These are phyloP conservation scores for Istiophorus platypterus DNA, from an alignment of 2,113 vertebrate species.

Conservation along the genomic window DNA sequence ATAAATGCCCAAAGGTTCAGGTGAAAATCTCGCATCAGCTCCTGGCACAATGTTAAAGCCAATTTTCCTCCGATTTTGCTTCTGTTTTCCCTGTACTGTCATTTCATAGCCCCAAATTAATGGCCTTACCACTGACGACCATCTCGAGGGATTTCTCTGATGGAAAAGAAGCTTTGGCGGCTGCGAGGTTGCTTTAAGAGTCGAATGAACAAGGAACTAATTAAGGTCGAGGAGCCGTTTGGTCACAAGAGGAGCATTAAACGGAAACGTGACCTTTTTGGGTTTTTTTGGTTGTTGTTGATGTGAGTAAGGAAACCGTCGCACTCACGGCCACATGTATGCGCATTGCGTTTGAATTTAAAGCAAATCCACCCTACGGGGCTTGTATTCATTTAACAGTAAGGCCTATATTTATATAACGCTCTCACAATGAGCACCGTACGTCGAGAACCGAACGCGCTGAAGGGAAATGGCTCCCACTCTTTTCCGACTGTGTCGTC, in stretches of 20 bases:
- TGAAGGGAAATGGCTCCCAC: slow-evolving; percentile 6
- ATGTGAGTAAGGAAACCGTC: background rate
- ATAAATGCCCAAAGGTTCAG: no score
- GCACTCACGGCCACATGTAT: background rate
- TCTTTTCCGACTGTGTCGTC: background rate
- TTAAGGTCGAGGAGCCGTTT: background rate
- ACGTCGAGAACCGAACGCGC: background rate
- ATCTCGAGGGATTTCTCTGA: no score
- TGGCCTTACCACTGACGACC: no score
- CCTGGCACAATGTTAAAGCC: no score
- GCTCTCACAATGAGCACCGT: background rate
- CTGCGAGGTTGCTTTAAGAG: no score
- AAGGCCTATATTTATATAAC: background rate
- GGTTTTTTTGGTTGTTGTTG: no score
- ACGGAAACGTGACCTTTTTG: background rate
- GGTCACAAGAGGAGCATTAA: background rate
- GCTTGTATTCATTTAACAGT: slow-evolving; percentile 5
- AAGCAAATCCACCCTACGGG: background rate
- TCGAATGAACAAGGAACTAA: no score
- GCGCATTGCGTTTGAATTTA: background rate
- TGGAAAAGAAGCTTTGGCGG: background rate
- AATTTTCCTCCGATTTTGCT: no score
- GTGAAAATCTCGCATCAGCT: no score
- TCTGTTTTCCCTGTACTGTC: background rate
- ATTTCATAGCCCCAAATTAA: background rate